phyloP scores from a whole-genome alignment of 2,888 invertebrate genomes.

The Alentia gelatinosa region DNA sequence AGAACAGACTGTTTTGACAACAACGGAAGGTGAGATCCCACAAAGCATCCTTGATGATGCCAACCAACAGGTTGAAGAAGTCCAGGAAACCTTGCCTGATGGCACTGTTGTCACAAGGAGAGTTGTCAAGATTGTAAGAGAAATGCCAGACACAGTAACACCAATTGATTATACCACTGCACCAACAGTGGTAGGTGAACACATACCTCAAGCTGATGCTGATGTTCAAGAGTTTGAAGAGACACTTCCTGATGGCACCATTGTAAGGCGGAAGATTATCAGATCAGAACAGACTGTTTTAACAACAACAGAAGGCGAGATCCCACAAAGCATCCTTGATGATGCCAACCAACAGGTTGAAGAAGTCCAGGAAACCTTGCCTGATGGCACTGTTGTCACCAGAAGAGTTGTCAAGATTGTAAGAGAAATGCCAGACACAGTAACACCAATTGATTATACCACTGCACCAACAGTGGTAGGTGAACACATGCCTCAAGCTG shows the following conservation, averaged over 20 bases:
- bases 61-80: background rate
- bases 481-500: no score
- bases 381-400: conserved; percentile 71
- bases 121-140: background rate
- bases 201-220: background rate
- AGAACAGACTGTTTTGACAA: conserved; percentile 58
- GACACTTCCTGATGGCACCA: conserved; percentile 65
- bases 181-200: background rate
- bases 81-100: conserved; percentile 50
- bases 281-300: no score
- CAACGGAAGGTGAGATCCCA: conserved; percentile 54
- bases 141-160: background rate
- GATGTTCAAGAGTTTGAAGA: conserved; percentile 63
- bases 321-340: background rate
- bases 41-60: background rate
- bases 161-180: conserved; percentile 31
- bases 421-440: no score
- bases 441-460: no score
- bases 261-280: conserved; percentile 68
- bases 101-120: background rate
- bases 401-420: background rate
- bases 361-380: conserved; percentile 63
- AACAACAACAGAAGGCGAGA: conserved; percentile 62
- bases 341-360: conserved; percentile 28
- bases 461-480: no score